Base-by-base conservation (phyloP, 2,797 vertebrate species). In the Channa striata region DNA sequence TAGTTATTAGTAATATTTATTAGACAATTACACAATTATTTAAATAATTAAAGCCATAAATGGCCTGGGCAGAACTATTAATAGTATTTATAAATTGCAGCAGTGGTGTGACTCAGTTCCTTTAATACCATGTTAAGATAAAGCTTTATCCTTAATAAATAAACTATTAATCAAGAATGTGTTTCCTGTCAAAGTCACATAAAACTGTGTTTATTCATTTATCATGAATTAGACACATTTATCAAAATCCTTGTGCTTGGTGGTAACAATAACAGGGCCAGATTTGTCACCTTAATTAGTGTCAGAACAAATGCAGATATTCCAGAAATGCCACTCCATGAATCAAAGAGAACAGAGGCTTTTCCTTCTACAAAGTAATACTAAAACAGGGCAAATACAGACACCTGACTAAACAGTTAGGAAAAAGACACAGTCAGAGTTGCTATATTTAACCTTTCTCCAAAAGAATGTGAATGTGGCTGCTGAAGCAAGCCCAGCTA, bases 381-480 rank as follows among this genome's bases (percentile, higher is more conserved):
- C 63, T 60, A 85, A 87, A 80, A 85, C 74, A 36, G 74, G 81
- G 65, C 67, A 68, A 64, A 70, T 42, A 46, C 68, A 84, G 78
- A 87, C 70, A 47, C 67, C 83, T 81, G 79, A 89, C 78, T 72
- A 74, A 90, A 85, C 82, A 19, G 87, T 89, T 87, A 86, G 89
- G 89, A 88, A 92, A 93, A 87, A 64, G 73, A 70, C 53, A 59
- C 72, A 78, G 82, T 77, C 61, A 69, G 61, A 30, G 49, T 30
- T 71, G 72, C 91, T 92, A 92, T 84, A 81, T 89, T 86, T 92
- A 92, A 83, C 87, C 68, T 87, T 75, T 68, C 77, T 76, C 78
- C 81, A 72, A 44, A 88, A 87, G 90, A 85, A 90, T 83, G 85
- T 87, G 84, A 91, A 87, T 78, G 83, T 50, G 80, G 78, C 81